These are phyloP conservation scores for Hyles vespertilio DNA, from an alignment of 1,140 invertebrate genomes.

Conservation along the genomic window DNA sequence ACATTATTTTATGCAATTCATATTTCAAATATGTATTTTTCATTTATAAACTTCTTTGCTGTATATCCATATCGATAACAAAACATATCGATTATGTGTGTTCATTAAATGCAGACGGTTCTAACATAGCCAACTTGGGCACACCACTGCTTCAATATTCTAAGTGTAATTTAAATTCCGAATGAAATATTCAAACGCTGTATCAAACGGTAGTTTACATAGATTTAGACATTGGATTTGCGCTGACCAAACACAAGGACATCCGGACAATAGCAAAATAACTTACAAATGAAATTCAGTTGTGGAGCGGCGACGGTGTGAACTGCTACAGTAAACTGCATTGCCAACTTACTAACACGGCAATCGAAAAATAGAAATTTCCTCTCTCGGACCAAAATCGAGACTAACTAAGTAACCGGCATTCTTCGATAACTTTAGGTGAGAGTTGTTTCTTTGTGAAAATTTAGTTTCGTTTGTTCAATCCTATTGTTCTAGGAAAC, in stretches of 20 bases:
- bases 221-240: slow-evolving; percentile 2
- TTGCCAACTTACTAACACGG: slow-evolving; percentile 64
- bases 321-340: slow-evolving; percentile 61
- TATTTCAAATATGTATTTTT: too few relatives aligned
- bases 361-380: slow-evolving; percentile 74
- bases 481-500: slow-evolving; percentile 15
- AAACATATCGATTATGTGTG: too few relatives aligned
- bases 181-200: slow-evolving; percentile 1
- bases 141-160: not conserved
- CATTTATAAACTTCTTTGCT: too few relatives aligned
- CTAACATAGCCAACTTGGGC: too few relatives aligned
- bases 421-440: slow-evolving; percentile 65
- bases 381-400: slow-evolving; percentile 39
- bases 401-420: slow-evolving; percentile 64
- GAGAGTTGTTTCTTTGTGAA: slow-evolving; percentile 46
- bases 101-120: too few relatives aligned
- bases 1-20: too few relatives aligned
- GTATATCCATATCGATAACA: too few relatives aligned
- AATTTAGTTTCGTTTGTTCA: slow-evolving; percentile 51
- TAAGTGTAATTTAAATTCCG: slow-evolving; percentile 3
- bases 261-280: slow-evolving; percentile 55
- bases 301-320: slow-evolving; percentile 42
- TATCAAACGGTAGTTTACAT: not conserved
- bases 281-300: slow-evolving; percentile 56
- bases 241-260: slow-evolving; percentile 13